phyloP scores from a whole-genome alignment of 2,113 vertebrate species.

The Serinus canaria region DNA sequence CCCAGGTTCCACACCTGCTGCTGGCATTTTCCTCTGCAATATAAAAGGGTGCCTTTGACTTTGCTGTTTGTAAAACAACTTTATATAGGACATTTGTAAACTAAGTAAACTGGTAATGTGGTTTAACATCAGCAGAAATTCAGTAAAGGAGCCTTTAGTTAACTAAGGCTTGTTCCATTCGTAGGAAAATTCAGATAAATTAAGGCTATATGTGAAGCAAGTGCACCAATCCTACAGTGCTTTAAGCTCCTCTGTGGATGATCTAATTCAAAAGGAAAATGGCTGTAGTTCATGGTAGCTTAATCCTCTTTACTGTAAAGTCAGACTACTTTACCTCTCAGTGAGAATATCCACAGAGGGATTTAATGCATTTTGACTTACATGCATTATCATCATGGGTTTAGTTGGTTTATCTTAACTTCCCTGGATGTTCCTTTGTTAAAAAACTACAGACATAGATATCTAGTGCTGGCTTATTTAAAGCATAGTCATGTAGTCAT shows the following conservation, averaged over 20 bases:
- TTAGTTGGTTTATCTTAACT: slow-evolving; percentile 33
- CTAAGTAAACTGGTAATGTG: background rate
- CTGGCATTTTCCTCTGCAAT: background rate
- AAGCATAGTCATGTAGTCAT: background rate
- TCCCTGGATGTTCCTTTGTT: background rate
- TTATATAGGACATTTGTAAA: background rate
- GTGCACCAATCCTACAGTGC: background rate
- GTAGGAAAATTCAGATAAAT: background rate
- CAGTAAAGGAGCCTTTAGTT: background rate
- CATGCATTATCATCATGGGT: background rate
- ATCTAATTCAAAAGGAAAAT: slow-evolving; percentile 43
- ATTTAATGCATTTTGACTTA: slow-evolving; percentile 38
- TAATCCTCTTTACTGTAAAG: slow-evolving; percentile 46
- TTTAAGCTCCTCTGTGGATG: slow-evolving; percentile 28
- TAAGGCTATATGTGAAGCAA: background rate
- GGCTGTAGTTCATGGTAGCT: slow-evolving; percentile 20
- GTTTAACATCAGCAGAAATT: background rate
- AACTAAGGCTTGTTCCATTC: background rate
- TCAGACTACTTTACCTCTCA: slow-evolving; percentile 3
- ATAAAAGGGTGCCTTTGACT: background rate
- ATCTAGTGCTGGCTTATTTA: background rate
- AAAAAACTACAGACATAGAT: background rate
- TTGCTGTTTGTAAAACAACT: background rate
- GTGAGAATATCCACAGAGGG: background rate
- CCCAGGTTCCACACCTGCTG: background rate